phyloP scores from a whole-genome alignment of 2,797 vertebrate genomes.

The Picus viridis region DNA sequence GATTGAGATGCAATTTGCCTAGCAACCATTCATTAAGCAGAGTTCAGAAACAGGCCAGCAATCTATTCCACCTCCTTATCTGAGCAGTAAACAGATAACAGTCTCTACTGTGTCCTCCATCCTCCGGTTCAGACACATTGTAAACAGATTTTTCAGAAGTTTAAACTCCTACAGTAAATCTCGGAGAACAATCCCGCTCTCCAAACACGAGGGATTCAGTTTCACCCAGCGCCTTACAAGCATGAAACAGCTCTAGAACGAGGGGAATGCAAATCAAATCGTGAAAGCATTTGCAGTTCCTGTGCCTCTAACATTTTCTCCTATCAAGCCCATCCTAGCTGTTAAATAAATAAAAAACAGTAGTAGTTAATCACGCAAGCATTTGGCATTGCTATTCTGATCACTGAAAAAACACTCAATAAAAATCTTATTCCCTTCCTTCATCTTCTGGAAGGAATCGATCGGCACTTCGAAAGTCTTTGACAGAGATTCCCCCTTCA shows the following conservation, averaged over 20 bases:
- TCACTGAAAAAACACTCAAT: slow-evolving; percentile 51
- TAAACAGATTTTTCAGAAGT: slow-evolving; percentile 81
- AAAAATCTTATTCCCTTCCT: slow-evolving; percentile 63
- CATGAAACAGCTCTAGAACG: slow-evolving; percentile 14
- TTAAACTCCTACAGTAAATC: slow-evolving; percentile 61
- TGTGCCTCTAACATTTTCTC: slow-evolving; percentile 39
- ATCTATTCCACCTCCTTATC: slow-evolving; percentile 87
- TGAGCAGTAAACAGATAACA: slow-evolving; percentile 85
- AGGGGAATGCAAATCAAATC: slow-evolving; percentile 47
- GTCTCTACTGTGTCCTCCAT: slow-evolving; percentile 78
- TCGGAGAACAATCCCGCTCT: slow-evolving; percentile 43
- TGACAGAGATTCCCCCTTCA: neutral
- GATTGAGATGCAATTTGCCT: slow-evolving; percentile 85
- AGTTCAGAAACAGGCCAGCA: slow-evolving; percentile 84
- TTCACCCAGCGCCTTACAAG: slow-evolving; percentile 43
- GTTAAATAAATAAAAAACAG: neutral
- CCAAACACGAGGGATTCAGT: slow-evolving; percentile 26
- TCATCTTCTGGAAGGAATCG: slow-evolving; percentile 65
- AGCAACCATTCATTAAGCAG: slow-evolving; percentile 85
- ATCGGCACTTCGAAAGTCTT: slow-evolving; percentile 50
- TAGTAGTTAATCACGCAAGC: neutral
- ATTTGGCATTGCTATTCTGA: slow-evolving; percentile 55
- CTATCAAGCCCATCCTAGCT: neutral
- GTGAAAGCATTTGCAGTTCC: slow-evolving; percentile 48
- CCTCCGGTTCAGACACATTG: slow-evolving; percentile 76